Evolutionary conservation across 2,797 vertebrate species (phyloP).

Genomic region (Sebastes taczanowskii): DNA sequence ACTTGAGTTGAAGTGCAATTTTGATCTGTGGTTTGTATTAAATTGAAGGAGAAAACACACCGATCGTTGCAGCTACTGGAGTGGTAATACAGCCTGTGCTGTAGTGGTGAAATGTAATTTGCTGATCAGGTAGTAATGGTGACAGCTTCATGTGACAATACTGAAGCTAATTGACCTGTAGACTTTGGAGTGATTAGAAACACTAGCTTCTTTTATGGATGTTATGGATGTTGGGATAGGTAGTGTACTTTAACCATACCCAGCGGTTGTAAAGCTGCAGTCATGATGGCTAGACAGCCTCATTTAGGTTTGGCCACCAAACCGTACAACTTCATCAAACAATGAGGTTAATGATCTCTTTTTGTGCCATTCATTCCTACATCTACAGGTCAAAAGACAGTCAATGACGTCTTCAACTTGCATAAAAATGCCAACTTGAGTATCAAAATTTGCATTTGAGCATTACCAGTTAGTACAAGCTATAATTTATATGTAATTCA

Average conservation of each 20-base stretch:
- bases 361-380: neutral
- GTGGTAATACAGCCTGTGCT: neutral
- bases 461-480: neutral
- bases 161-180: constrained; percentile 30
- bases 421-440: neutral
- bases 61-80: neutral
- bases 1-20: neutral
- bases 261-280: constrained; percentile 41
- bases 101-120: neutral
- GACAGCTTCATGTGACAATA: neutral
- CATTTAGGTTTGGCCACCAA: constrained; percentile 23
- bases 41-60: neutral
- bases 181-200: constrained; percentile 50
- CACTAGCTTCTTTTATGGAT: neutral
- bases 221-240: neutral
- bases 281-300: neutral
- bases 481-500: neutral
- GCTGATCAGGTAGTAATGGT: neutral
- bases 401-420: neutral
- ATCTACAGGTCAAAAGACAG: neutral
- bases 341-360: neutral
- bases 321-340: neutral
- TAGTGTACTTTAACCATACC: constrained; percentile 47
- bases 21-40: neutral
- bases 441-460: neutral